Evolutionary conservation across 1,140 invertebrate genomes (phyloP).

Genomic region (Nymphalis io): DNA sequence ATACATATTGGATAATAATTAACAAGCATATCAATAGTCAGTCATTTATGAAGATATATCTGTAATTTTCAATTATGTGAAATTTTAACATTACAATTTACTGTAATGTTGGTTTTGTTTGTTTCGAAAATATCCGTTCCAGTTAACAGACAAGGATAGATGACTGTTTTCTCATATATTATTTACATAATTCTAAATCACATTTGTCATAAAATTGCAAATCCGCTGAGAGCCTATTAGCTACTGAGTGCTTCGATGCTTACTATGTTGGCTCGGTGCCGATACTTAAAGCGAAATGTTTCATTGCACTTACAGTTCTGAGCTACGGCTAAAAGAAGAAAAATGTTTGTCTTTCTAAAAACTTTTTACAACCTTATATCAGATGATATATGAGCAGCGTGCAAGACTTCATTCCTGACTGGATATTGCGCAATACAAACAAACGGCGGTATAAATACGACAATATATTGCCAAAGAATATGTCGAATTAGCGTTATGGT

Average conservation of each 20-base stretch:
- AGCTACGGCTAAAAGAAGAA: background rate
- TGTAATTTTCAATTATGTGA: no score
- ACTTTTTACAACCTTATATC: background rate
- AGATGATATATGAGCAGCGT: background rate
- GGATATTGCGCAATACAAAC: no score
- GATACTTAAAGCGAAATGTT: slow-evolving; percentile 28
- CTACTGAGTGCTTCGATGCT: slow-evolving; percentile 23
- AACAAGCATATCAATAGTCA: no score
- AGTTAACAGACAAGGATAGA: slow-evolving; percentile 31
- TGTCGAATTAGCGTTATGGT: no score
- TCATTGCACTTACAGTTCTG: background rate
- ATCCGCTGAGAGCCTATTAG: slow-evolving; percentile 35
- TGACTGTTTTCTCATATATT: slow-evolving; percentile 23
- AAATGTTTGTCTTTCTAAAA: no score
- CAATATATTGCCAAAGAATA: no score
- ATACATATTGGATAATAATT: no score
- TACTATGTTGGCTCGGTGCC: slow-evolving; percentile 35
- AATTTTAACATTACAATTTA: no score
- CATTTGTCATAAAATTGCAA: slow-evolving; percentile 36
- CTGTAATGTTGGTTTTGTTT: background rate
- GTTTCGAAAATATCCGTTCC: slow-evolving; percentile 7
- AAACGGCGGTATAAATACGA: no score
- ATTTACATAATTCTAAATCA: slow-evolving; percentile 26
- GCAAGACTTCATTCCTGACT: no score
- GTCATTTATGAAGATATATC: no score